phyloP scores from a whole-genome alignment of 2,797 vertebrate species.

The Echeneis naucrates region DNA sequence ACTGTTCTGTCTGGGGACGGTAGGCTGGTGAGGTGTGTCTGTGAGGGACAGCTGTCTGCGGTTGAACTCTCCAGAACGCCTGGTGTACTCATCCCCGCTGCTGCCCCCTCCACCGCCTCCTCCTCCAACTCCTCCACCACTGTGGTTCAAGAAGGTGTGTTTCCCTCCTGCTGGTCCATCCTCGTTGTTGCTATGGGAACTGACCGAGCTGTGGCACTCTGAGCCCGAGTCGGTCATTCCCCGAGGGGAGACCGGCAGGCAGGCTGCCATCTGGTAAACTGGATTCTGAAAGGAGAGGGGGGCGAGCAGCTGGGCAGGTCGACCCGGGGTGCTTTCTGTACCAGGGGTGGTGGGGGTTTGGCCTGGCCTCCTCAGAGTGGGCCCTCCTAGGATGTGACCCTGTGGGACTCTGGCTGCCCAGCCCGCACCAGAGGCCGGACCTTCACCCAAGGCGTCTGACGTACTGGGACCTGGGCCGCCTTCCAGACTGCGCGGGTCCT shows the following conservation, averaged over 20 bases:
- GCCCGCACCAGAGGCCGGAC: slow-evolving; percentile 81
- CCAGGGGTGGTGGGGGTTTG: slow-evolving; percentile 84
- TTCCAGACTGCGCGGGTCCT: slow-evolving; percentile 92
- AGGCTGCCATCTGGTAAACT: slow-evolving; percentile 98
- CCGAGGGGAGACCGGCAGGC: slow-evolving; percentile 93
- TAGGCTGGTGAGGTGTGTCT: slow-evolving; percentile 90
- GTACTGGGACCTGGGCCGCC: slow-evolving; percentile 75
- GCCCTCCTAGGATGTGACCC: slow-evolving; percentile 80
- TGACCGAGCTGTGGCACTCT: slow-evolving; percentile 98
- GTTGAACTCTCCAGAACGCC: slow-evolving; percentile 91
- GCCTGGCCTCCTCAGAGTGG: slow-evolving; percentile 87
- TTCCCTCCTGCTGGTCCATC: slow-evolving; percentile 84
- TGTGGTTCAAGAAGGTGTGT: slow-evolving; percentile 85
- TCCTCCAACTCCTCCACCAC: slow-evolving; percentile 75
- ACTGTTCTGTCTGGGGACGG: slow-evolving; percentile 93
- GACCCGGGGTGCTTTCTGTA: slow-evolving; percentile 86
- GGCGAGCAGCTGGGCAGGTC: slow-evolving; percentile 92
- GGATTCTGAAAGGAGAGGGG: slow-evolving; percentile 99
- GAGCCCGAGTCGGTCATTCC: slow-evolving; percentile 94
- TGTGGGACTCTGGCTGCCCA: slow-evolving; percentile 90
- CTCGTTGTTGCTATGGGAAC: slow-evolving; percentile 98
- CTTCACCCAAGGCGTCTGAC: slow-evolving; percentile 85
- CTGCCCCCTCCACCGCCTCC: slow-evolving; percentile 76
- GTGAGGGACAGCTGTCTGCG: slow-evolving; percentile 93
- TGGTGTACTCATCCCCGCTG: slow-evolving; percentile 88